Conservation (phyloP, 2,888 invertebrate genomes). For the Autographa pulchrina region DNA sequence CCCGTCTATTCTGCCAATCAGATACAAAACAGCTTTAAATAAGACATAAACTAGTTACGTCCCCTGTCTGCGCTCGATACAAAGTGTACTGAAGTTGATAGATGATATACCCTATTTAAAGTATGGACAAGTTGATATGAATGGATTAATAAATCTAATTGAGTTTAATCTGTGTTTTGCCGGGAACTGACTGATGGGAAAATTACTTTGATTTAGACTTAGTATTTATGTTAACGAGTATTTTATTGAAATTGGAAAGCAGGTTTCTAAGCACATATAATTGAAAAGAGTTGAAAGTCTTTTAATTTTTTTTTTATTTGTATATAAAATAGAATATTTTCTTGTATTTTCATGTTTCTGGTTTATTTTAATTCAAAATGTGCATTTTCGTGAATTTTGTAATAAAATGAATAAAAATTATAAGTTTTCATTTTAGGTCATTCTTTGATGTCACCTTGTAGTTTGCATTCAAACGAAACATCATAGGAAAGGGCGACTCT, state of each 20-base stretch:
- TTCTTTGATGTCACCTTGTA: background rate
- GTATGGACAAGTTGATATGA: slow-evolving; percentile 23
- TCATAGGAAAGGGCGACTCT: background rate
- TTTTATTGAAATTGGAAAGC: slow-evolving; percentile 16
- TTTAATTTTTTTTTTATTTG: too few relatives aligned
- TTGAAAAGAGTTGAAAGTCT: too few relatives aligned
- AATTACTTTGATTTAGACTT: slow-evolving; percentile 16
- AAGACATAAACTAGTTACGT: slow-evolving; percentile 38
- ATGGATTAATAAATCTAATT: slow-evolving; percentile 43
- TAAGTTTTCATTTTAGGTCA: background rate
- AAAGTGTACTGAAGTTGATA: slow-evolving; percentile 35
- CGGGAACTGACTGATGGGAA: slow-evolving; percentile 25
- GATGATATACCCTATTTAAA: slow-evolving; percentile 34
- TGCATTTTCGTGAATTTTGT: background rate
- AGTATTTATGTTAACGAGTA: background rate
- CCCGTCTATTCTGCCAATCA: background rate
- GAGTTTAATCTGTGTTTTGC: slow-evolving; percentile 22
- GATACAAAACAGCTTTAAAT: background rate
- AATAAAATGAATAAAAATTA: background rate
- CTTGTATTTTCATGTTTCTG: background rate
- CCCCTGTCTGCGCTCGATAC: slow-evolving; percentile 30
- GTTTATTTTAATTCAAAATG: background rate
- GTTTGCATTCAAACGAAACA: background rate
- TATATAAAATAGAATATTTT: background rate
- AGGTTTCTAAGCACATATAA: background rate